These are phyloP conservation scores for Leucoraja ocellata DNA, from an alignment of 2,797 vertebrate genomes.

Conservation along the genomic window DNA sequence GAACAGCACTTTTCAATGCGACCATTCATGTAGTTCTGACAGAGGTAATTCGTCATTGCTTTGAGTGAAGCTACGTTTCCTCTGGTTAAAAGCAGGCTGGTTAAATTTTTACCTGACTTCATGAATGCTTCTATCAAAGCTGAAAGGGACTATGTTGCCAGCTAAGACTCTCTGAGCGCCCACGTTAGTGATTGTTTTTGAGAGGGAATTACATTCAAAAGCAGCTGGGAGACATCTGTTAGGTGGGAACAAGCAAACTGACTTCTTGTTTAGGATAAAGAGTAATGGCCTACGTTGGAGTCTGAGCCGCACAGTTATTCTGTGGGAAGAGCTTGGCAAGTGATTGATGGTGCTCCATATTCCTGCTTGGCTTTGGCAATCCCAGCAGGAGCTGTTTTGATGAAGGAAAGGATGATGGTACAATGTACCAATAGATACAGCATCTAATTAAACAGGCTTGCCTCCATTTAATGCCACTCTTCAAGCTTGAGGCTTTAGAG, in stretches of 20 bases:
- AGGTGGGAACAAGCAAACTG: conserved; percentile 49
- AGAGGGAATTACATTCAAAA: conserved; percentile 47
- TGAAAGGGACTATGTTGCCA: conserved; percentile 55
- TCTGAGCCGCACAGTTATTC: conserved; percentile 39
- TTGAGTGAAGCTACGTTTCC: conserved; percentile 56
- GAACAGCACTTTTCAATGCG: conserved; percentile 69
- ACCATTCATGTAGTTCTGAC: conserved; percentile 69
- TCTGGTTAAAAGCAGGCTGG: conserved; percentile 65
- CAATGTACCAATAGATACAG: neutral
- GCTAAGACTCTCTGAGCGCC: conserved; percentile 54
- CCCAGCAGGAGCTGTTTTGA: conserved; percentile 16
- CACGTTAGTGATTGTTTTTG: conserved; percentile 51
- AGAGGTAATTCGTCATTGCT: conserved; percentile 71
- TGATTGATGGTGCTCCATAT: conserved; percentile 35
- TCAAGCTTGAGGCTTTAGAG: too few relatives aligned
- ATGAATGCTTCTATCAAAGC: conserved; percentile 63
- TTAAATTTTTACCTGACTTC: conserved; percentile 94
- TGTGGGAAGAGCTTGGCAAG: conserved; percentile 53
- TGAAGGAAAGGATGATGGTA: neutral
- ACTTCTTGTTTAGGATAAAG: conserved; percentile 45
- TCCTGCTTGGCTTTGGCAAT: conserved; percentile 22
- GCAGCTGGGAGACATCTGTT: conserved; percentile 56
- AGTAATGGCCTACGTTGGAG: conserved; percentile 41
- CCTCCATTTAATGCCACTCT: neutral
- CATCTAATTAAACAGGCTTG: neutral